phyloP scores from a whole-genome alignment of 2,888 invertebrate genomes.

The Torymus aiolomorphi region DNA sequence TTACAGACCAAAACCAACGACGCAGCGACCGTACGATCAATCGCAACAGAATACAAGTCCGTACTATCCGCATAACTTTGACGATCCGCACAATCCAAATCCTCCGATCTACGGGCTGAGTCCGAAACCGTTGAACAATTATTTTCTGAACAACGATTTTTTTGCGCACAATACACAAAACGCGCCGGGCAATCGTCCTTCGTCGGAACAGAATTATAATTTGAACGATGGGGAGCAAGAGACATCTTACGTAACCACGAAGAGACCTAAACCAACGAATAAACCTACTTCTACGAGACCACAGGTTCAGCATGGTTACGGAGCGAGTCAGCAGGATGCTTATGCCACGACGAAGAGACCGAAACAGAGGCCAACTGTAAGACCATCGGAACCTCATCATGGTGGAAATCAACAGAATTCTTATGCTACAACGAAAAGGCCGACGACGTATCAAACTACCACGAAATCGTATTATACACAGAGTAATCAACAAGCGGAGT shows the following conservation, averaged over 20 bases:
- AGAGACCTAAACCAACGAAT: background rate
- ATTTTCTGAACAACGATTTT: conserved; percentile 62
- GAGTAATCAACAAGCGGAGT: background rate
- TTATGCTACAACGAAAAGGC: no score
- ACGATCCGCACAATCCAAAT: conserved; percentile 69
- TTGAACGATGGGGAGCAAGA: background rate
- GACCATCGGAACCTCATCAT: background rate
- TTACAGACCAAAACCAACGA: background rate
- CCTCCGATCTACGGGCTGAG: conserved; percentile 66
- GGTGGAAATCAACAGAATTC: no score
- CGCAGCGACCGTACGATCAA: background rate
- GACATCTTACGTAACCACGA: background rate
- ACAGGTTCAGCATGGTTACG: background rate
- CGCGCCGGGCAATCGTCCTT: conserved; percentile 5
- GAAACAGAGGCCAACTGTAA: conserved; percentile 42
- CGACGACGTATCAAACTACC: no score
- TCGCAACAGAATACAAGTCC: background rate
- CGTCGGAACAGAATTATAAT: background rate
- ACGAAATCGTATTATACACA: background rate
- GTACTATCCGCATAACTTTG: conserved; percentile 63
- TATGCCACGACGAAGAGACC: conserved; percentile 16
- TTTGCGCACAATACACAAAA: conserved; percentile 50
- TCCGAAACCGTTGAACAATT: conserved; percentile 58
- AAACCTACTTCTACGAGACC: background rate
- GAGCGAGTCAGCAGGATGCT: conserved; percentile 20